A percentile compares a stretch with the other conserved stretches of the same genome.
Evolutionary conservation across 2,888 invertebrate genomes (phyloP).

Genomic region (Macrosiphum euphorbiae): DNA sequence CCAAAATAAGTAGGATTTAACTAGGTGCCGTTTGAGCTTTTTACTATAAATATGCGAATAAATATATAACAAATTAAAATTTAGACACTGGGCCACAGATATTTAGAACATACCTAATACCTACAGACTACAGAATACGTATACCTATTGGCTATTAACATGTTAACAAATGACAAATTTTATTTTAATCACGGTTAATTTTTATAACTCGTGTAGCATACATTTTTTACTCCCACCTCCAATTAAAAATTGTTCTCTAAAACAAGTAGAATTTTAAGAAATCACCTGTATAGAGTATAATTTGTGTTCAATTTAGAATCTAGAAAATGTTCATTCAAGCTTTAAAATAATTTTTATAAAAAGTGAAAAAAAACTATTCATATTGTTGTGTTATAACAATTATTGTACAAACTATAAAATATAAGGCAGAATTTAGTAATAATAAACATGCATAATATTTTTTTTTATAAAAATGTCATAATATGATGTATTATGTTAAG

Average conservation of each 20-base stretch:
- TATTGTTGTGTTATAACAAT: background rate
- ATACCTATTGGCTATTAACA: too few species aligned
- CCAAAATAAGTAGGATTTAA: background rate
- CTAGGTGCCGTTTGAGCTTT: background rate
- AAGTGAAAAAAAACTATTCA: background rate
- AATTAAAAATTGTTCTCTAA: background rate
- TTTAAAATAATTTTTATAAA: background rate
- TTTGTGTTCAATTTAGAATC: background rate
- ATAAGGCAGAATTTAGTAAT: background rate
- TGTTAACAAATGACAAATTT: background rate
- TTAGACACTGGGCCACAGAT: background rate
- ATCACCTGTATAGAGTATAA: background rate
- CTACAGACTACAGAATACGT: too few species aligned
- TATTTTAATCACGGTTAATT: background rate
- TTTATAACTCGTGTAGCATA: background rate
- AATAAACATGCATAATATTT: background rate
- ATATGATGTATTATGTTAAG: too few species aligned
- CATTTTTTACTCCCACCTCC: background rate
- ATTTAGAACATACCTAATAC: background rate
- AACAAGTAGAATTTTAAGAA: background rate
- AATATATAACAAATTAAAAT: background rate
- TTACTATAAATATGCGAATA: background rate
- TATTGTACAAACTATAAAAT: background rate
- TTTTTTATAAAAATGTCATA: background rate
- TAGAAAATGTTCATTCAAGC: background rate